These are phyloP conservation scores for Diorhabda sublineata DNA, from an alignment of 1,140 invertebrate genomes.

Conservation along the genomic window DNA sequence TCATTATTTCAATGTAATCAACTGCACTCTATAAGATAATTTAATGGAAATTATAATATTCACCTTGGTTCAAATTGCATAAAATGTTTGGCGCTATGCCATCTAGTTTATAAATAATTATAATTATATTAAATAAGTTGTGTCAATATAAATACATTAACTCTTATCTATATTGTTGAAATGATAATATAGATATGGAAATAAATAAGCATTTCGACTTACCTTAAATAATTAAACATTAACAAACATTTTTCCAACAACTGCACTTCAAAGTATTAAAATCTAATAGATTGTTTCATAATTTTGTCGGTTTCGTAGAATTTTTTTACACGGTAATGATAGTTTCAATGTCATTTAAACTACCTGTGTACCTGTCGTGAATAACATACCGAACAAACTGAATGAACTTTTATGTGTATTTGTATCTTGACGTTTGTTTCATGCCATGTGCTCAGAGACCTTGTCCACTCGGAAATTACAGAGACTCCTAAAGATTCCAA, in stretches of 20 bases:
- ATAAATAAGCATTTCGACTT: neutral
- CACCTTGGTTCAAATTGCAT: too few species aligned
- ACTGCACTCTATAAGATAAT: too few species aligned
- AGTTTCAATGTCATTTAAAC: neutral
- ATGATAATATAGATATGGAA: too few species aligned
- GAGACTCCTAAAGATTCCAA: slow-evolving; percentile 4
- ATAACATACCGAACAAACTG: neutral
- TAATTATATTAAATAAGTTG: too few species aligned
- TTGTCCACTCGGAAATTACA: slow-evolving; percentile 13
- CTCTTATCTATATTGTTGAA: too few species aligned
- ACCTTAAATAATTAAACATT: neutral
- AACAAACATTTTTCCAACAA: too few species aligned
- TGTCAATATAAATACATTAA: too few species aligned
- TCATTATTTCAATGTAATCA: too few species aligned
- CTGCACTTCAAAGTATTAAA: too few species aligned
- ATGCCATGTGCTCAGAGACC: slow-evolving; percentile 17
- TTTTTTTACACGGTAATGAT: neutral
- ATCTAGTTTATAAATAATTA: too few species aligned
- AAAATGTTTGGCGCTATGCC: too few species aligned
- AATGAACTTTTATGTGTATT: neutral
- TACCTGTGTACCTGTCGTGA: neutral
- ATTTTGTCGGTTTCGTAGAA: neutral
- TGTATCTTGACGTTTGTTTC: neutral
- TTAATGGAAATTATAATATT: too few species aligned
- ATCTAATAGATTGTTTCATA: neutral